Percentiles rank a stretch among this genome's conserved stretches.
These are phyloP conservation scores for Orestias chungarensis DNA, from an alignment of 2,797 vertebrate species.

Conservation along the genomic window DNA sequence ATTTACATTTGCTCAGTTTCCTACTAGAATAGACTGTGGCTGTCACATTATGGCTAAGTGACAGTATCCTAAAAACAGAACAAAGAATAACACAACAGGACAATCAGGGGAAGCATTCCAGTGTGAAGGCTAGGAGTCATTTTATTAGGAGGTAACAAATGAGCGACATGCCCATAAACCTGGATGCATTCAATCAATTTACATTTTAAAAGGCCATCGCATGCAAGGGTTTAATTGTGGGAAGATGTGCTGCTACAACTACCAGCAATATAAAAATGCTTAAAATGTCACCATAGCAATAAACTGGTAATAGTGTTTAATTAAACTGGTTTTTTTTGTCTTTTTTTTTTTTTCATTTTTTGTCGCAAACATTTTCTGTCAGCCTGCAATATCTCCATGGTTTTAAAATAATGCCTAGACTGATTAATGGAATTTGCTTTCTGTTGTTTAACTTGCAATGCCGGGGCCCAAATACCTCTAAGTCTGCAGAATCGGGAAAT, in stretches of 20 bases:
- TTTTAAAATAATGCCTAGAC: neutral
- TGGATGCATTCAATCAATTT: conserved; percentile 75
- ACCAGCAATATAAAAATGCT: conserved; percentile 57
- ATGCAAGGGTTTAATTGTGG: conserved; percentile 60
- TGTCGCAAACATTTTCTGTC: no score
- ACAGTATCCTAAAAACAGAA: conserved; percentile 67
- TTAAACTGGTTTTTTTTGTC: conserved; percentile 42
- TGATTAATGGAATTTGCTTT: neutral
- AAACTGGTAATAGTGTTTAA: conserved; percentile 60
- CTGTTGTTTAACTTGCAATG: neutral
- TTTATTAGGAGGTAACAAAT: conserved; percentile 76
- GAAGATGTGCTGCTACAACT: conserved; percentile 42
- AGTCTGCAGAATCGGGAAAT: neutral
- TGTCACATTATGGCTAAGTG: conserved; percentile 54
- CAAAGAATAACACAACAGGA: conserved; percentile 77
- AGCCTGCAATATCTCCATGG: neutral
- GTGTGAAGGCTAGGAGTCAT: conserved; percentile 78
- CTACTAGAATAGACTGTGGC: conserved; percentile 50
- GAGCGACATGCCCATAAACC: conserved; percentile 66
- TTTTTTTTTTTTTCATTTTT: no score
- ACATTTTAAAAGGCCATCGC: conserved; percentile 75
- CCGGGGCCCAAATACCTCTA: neutral
- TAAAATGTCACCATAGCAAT: conserved; percentile 61
- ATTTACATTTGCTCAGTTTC: conserved; percentile 61
- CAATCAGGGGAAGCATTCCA: conserved; percentile 72